Evolutionary conservation across 2,113 vertebrate genomes (phyloP), one percentile per base, ranked within the genome.

Genomic region (Pyxicephalus adspersus): DNA sequence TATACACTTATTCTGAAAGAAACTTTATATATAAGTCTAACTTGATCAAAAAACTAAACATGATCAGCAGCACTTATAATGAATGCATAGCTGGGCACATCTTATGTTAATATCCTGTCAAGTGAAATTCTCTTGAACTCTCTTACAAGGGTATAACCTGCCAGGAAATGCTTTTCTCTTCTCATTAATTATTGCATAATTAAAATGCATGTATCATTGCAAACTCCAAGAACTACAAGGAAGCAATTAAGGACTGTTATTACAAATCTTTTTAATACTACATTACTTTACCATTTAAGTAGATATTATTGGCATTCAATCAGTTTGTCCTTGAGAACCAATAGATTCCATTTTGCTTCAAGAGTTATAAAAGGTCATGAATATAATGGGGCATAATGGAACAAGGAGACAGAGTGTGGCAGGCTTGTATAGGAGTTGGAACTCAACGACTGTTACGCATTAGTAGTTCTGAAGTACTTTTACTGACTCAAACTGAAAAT

Each of bases 211-310:
- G 68, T 81, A 81, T 74, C 79, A 74, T 74, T 81, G 51, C 79
- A 74, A 74, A 81, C 61, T 74, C 60, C n/a, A 81, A 65, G 79
- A 74, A 74, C 79, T 81, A 81, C 79, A 74, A 81, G 61, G 70
- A 81, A 81, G 79, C 79, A 81, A 81, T 81, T 81, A 73, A 74
- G 79, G 70, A 50, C 79, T 65, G 68, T 74, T 81, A 81, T 81
- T 81, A 81, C 70, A 81, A 81, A 81, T 81, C 79, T 81, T 81
- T 78, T 81, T 81, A 81, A 81, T 81, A 81, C 79, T 81, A 73
- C 79, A 81, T 73, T 81, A 81, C 79, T 81, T 81, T 73, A 81
- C 58, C 58, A 73, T 81, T 81, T 65, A 74, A 81, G 79, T 74
- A 81, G 79, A 74, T 74, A 81, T 45, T 74, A 81, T 81, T 73